Evolutionary conservation across 2,888 invertebrate species (phyloP), one percentile per base, ranked within the genome.

Genomic region (Syritta pipiens): DNA sequence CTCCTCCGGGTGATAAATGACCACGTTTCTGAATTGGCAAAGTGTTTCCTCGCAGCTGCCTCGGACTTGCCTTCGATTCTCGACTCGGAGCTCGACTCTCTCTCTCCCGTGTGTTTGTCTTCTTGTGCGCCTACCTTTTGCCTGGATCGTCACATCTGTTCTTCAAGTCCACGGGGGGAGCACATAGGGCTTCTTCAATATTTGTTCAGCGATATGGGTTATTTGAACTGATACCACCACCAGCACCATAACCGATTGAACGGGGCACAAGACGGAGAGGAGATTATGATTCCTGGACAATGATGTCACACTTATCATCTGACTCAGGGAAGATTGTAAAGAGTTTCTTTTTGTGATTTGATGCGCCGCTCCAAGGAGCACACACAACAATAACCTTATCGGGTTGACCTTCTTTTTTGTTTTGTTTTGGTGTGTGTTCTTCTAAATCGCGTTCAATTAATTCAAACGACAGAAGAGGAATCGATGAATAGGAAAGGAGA

Each of bases 251-350:
- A 5, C n/a, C 6, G 14, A 17, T n/a, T n/a, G n/a, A 12, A 17
- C 14, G 17, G 10, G 24, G 44, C 26, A 22, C 19, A 10, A 17
- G 10, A 28, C n/a, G 20, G 24, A 17, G 32, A 32, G 22, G 17
- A 60, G 44, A 65, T 63, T 69, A 62, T 65, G 40, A 72, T 71
- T 60, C 65, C 71, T 67, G 67, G 67, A 71, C 71, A 72, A 67
- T 77, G 77, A 72, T 77, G 59, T 72, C 77, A 77, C 77, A 72
- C 77, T 72, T 72, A 72, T 71, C 59, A 68, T n/a, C n/a, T n/a
- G n/a, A n/a, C n/a, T 59, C 44, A 37, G 28, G 19, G 35, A 20
- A 26, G 26, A 46, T 68, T 60, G 22, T 42, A 55, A 51, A 62
- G 57, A 57, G 49, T 42, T 57, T 48, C 10, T 40, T 37, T 53